A percentile compares a stretch with the other conserved stretches of the same genome.
Conservation (phyloP, 2,113 vertebrate genomes). For the Stomatorhinus ivindoensis region DNA sequence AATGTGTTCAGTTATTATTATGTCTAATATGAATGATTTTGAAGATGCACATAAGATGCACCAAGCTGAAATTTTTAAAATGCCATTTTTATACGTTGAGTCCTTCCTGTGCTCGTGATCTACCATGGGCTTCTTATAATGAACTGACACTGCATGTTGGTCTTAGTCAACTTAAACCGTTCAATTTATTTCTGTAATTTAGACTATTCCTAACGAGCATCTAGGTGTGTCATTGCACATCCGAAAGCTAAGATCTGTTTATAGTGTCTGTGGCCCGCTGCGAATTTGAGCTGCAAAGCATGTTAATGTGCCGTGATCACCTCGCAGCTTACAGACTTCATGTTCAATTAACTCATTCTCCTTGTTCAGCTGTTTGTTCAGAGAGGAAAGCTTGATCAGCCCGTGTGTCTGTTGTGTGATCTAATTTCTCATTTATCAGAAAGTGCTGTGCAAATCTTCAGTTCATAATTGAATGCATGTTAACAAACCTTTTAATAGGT, state of each 20-base stretch:
- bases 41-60: neutral
- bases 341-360: neutral
- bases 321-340: neutral
- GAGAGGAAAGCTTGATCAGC: neutral
- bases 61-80: neutral
- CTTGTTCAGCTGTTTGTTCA: neutral
- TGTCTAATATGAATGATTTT: neutral
- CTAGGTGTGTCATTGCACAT: neutral
- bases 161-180: neutral
- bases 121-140: neutral
- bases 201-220: neutral
- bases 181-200: neutral
- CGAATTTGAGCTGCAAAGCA: neutral
- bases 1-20: neutral
- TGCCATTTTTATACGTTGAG: neutral
- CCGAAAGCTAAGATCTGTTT: neutral
- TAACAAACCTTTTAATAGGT: neutral
- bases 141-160: neutral
- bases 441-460: neutral
- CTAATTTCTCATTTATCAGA: neutral
- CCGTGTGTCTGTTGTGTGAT: neutral
- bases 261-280: neutral
- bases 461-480: neutral
- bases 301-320: neutral
- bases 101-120: neutral